Conservation (phyloP, 2,888 invertebrate species). For the Plemyria rubiginata region DNA sequence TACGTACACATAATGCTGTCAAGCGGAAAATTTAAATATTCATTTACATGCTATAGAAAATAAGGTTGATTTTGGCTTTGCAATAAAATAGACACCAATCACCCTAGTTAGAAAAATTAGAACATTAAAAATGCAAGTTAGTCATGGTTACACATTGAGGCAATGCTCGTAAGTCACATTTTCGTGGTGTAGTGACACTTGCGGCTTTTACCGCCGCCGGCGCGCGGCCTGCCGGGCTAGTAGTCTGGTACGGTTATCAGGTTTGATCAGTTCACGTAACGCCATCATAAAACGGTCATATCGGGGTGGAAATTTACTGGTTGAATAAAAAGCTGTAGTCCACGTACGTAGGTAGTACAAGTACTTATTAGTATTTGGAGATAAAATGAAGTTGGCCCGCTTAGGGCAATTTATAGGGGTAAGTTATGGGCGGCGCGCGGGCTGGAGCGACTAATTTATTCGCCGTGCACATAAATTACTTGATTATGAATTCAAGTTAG, state of each 20-base stretch:
- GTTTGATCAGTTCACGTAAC: slow-evolving; percentile 62
- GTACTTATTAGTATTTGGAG: slow-evolving; percentile 84
- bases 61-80: slow-evolving; percentile 43
- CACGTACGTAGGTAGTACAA: slow-evolving; percentile 70
- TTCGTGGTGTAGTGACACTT: slow-evolving; percentile 50
- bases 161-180: slow-evolving; percentile 56
- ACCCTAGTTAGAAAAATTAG: slow-evolving; percentile 44
- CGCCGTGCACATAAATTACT: slow-evolving; percentile 85
- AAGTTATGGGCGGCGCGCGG: slow-evolving; percentile 84
- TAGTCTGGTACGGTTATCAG: slow-evolving; percentile 55
- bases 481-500: slow-evolving; percentile 85
- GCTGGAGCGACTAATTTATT: slow-evolving; percentile 83
- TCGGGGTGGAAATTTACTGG: slow-evolving; percentile 64
- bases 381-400: slow-evolving; percentile 84
- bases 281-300: slow-evolving; percentile 76
- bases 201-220: slow-evolving; percentile 48
- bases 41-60: slow-evolving; percentile 43
- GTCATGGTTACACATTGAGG: slow-evolving; percentile 53
- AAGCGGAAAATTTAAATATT: slow-evolving; percentile 23
- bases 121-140: slow-evolving; percentile 51
- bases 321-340: slow-evolving; percentile 63
- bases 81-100: slow-evolving; percentile 15
- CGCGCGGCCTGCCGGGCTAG: slow-evolving; percentile 24
- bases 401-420: slow-evolving; percentile 84
- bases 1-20: slow-evolving; percentile 45